A percentile compares a stretch with the other conserved stretches of the same genome.
Conservation (phyloP, 2,888 invertebrate genomes). For the Noctua pronuba region DNA sequence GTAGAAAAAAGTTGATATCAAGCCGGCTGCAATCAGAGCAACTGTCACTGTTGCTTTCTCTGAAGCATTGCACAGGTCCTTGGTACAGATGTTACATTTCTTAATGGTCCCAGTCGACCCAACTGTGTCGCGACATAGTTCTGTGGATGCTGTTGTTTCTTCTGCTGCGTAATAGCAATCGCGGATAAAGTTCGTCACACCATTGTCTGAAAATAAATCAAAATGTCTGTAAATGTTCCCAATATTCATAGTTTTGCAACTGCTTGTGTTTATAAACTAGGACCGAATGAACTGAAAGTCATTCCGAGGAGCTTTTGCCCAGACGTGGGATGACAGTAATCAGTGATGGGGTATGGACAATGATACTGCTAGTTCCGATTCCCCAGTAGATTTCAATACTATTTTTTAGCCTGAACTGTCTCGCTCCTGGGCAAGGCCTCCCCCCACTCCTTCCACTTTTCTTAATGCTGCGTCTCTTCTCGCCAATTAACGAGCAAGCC, state of each 20-base stretch:
- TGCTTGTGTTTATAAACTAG: not conserved
- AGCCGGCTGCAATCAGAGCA: conserved; percentile 43
- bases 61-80: conserved; percentile 78
- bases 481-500: too few relatives aligned
- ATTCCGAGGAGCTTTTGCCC: not conserved
- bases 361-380: not conserved
- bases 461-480: too few relatives aligned
- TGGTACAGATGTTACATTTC: conserved; percentile 74
- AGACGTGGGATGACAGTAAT: not conserved
- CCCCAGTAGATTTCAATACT: not conserved
- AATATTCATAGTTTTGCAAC: not conserved
- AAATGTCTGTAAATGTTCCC: not conserved
- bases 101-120: conserved; percentile 63
- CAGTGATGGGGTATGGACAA: not conserved
- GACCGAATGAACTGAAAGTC: not conserved
- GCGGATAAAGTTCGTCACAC: conserved; percentile 70
- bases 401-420: too few relatives aligned
- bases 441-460: too few relatives aligned
- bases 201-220: conserved; percentile 74
- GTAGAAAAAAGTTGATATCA: conserved; percentile 28
- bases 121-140: conserved; percentile 70
- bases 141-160: conserved; percentile 57
- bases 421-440: too few relatives aligned
- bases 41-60: conserved; percentile 62
- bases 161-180: conserved; percentile 74